Conservation (phyloP, 2,113 vertebrate species). For the Saiga tatarica region DNA sequence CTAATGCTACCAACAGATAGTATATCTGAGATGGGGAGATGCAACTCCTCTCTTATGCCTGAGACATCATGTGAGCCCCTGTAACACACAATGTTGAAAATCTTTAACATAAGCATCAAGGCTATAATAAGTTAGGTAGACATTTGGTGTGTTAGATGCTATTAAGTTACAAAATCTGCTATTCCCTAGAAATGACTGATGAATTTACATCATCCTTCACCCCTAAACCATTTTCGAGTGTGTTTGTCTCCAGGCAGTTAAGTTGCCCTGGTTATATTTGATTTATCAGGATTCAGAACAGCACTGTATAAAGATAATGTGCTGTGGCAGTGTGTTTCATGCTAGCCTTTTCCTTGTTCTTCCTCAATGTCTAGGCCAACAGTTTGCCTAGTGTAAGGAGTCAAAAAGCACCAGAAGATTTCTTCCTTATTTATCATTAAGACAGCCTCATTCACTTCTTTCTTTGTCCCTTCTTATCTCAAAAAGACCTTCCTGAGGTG, state of each 20-base stretch:
- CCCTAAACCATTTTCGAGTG: neutral
- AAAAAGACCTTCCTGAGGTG: neutral
- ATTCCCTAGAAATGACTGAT: neutral
- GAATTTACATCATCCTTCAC: neutral
- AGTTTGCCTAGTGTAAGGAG: neutral
- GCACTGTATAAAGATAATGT: neutral
- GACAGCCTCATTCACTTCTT: neutral
- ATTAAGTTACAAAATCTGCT: neutral
- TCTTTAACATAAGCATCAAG: neutral
- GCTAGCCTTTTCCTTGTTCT: neutral
- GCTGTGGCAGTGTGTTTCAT: rapidly evolving
- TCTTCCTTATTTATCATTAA: neutral
- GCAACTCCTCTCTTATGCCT: neutral
- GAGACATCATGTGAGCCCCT: neutral
- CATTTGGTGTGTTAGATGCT: neutral
- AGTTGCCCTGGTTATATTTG: neutral
- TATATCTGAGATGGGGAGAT: neutral
- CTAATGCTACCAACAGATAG: neutral
- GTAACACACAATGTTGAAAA: neutral
- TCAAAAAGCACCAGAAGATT: neutral
- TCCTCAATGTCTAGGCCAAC: neutral
- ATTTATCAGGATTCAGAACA: neutral
- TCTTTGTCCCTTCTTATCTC: neutral
- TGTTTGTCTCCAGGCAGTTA: neutral
- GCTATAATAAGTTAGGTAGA: neutral